Conservation (phyloP, 2,113 vertebrate species). For the Cryptoleucopteryx plumbea region DNA sequence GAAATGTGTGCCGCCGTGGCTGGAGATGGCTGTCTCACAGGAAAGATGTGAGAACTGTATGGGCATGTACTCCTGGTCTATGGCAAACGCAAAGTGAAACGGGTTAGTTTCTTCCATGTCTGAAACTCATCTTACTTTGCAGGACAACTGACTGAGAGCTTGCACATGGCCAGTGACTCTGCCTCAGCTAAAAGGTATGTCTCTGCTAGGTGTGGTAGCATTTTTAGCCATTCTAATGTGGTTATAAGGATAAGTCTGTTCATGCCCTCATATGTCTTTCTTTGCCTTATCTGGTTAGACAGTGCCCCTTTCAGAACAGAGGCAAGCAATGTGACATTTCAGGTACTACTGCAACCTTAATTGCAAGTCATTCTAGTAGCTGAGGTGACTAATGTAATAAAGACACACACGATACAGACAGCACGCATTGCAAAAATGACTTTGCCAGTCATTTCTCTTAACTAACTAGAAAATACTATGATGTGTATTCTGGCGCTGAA, state of each 20-base stretch:
- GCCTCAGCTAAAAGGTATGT: background rate
- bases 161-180: background rate
- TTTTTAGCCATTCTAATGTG: background rate
- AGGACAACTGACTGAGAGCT: background rate
- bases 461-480: background rate
- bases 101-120: background rate
- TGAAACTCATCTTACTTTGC: background rate
- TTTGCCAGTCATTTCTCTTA: background rate
- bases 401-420: background rate
- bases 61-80: background rate
- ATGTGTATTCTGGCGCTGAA: background rate
- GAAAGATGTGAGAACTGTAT: background rate
- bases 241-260: background rate
- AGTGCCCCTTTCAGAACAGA: background rate
- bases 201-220: background rate
- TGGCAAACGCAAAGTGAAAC: background rate
- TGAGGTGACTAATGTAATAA: background rate
- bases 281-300: background rate
- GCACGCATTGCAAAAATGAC: background rate
- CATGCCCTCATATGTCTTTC: background rate
- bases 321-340: conserved; percentile 35
- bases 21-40: background rate
- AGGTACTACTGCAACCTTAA: conserved; percentile 14
- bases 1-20: background rate
- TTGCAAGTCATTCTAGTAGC: conserved; percentile 3